These are phyloP conservation scores for Dromas ardeola DNA, from an alignment of 2,113 vertebrate species.

Conservation along the genomic window DNA sequence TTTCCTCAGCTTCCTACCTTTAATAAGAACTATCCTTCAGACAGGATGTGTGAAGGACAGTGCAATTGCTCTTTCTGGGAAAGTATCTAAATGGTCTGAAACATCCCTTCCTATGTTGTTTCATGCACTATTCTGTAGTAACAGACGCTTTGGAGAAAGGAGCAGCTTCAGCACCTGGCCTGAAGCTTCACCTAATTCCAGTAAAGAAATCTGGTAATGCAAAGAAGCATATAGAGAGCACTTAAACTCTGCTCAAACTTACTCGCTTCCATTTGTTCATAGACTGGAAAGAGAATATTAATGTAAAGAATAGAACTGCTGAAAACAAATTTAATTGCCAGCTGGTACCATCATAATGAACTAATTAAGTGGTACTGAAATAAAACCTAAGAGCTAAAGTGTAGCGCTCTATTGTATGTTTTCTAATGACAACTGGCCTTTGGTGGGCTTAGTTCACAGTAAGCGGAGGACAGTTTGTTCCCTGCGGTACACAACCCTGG, in stretches of 20 bases:
- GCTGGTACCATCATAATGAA: too few relatives aligned
- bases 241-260: neutral
- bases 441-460: neutral
- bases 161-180: neutral
- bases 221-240: neutral
- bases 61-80: neutral
- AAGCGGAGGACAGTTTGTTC: neutral
- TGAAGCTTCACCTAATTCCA: neutral
- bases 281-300: neutral
- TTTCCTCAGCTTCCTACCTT: neutral
- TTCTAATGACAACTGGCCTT: neutral
- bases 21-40: neutral
- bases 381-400: neutral
- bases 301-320: neutral
- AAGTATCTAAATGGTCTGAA: neutral
- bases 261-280: fast-evolving
- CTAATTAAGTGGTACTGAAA: neutral
- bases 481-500: fast-evolving
- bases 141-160: neutral
- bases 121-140: neutral
- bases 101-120: fast-evolving
- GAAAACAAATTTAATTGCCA: neutral
- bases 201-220: neutral
- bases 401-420: fast-evolving
- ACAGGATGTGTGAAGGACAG: neutral